A percentile compares a stretch with the other conserved stretches of the same genome.
phyloP scores from a whole-genome alignment of 2,797 vertebrate species.

The Enteromius unitaeniatus region DNA sequence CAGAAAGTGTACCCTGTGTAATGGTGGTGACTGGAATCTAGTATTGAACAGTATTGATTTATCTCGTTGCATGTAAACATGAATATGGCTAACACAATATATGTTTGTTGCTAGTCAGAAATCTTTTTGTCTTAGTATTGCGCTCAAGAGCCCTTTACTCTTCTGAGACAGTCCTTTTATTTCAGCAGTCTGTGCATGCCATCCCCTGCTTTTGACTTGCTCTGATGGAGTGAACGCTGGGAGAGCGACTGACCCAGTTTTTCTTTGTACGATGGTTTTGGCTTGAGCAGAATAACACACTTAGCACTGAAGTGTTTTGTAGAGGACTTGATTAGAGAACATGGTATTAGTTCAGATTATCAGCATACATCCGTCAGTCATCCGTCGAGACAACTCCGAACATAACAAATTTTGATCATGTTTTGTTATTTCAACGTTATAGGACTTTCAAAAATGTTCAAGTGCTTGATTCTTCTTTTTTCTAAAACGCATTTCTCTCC shows the following conservation, averaged over 20 bases:
- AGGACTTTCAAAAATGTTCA: neutral
- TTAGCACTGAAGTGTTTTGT: constrained; percentile 24
- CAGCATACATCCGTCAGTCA: neutral
- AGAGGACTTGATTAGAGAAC: constrained; percentile 3
- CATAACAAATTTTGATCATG: neutral
- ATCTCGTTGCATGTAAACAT: neutral
- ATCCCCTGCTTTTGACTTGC: constrained; percentile 7
- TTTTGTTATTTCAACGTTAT: neutral
- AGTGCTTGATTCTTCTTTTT: neutral
- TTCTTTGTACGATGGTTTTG: constrained; percentile 33
- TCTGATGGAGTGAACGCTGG: constrained; percentile 40
- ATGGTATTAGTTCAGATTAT: constrained; percentile 12
- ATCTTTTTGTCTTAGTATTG: neutral
- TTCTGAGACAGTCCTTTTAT: constrained; percentile 5
- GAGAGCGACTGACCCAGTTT: constrained; percentile 50
- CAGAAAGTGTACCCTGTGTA: neutral
- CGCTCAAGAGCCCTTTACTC: neutral
- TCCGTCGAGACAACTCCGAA: neutral
- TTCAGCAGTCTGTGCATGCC: constrained; percentile 27
- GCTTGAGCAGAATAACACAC: constrained; percentile 19
- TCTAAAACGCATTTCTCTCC: neutral
- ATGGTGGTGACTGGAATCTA: constrained; percentile 6
- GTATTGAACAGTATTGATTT: constrained; percentile 21
- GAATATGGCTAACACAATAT: neutral
- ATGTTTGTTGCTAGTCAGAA: neutral